Conservation (phyloP, 2,888 invertebrate species). For the Drosophila nigricruria region DNA sequence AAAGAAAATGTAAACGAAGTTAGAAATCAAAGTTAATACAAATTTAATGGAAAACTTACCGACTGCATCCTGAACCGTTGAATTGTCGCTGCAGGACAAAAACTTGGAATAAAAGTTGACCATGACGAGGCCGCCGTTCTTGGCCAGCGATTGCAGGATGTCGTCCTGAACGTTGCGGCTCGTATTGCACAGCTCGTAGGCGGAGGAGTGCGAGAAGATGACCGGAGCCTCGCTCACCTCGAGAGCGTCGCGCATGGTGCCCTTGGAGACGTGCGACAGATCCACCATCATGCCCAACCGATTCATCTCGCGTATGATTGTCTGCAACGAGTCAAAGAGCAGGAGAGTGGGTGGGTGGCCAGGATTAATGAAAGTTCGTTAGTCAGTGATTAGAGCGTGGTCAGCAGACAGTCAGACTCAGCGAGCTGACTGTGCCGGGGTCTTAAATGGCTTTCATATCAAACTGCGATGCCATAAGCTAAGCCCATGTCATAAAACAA, state of each 20-base stretch:
- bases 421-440: background rate
- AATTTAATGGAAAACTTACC: conserved; percentile 86
- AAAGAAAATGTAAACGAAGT: background rate
- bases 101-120: conserved; percentile 94
- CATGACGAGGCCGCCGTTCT: conserved; percentile 94
- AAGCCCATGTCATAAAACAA: conserved; percentile 74
- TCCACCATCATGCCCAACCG: conserved; percentile 95
- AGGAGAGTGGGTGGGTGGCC: background rate
- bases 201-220: conserved; percentile 94
- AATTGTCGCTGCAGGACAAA: conserved; percentile 90
- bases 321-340: conserved; percentile 85
- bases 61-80: conserved; percentile 92
- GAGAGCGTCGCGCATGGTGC: conserved; percentile 93
- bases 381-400: conserved; percentile 58
- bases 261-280: conserved; percentile 91
- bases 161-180: conserved; percentile 93
- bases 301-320: conserved; percentile 94
- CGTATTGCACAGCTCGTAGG: conserved; percentile 92
- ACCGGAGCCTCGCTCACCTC: conserved; percentile 92
- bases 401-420: conserved; percentile 4
- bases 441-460: conserved; percentile 51
- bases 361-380: conserved; percentile 50
- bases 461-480: conserved; percentile 53
- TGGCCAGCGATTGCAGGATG: conserved; percentile 89
- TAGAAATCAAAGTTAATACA: background rate